phyloP scores from a whole-genome alignment of 2,888 invertebrate genomes.

The Sipha maydis region DNA sequence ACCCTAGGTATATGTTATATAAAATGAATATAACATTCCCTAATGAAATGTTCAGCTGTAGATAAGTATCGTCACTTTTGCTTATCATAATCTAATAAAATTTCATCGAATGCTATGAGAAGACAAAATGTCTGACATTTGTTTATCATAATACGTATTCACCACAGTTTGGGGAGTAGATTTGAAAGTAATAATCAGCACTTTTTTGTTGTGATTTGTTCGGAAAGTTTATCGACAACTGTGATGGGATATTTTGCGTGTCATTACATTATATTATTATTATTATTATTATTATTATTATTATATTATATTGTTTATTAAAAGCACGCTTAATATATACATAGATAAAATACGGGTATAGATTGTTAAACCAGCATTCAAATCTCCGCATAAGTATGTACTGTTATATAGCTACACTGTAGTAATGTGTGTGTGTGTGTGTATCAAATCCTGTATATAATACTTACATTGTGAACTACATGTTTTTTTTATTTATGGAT shows the following conservation, averaged over 20 bases:
- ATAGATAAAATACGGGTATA: not conserved
- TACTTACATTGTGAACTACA: not conserved
- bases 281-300: no score
- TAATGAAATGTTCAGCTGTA: no score
- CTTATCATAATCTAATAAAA: no score
- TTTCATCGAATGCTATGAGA: no score
- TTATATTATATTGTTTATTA: slow-evolving; percentile 7
- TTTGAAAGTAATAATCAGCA: no score
- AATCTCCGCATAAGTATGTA: not conserved
- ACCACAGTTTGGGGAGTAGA: no score
- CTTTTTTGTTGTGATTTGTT: not conserved
- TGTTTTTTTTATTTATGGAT: not conserved
- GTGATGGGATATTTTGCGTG: not conserved
- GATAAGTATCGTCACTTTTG: no score
- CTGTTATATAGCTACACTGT: no score
- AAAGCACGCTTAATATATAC: not conserved
- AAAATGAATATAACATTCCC: no score
- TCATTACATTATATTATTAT: not conserved
- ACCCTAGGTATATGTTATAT: no score
- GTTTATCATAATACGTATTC: no score
- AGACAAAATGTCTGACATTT: no score
- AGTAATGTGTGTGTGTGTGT: not conserved
- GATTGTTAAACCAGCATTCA: not conserved
- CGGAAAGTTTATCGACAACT: not conserved
- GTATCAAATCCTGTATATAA: not conserved